Conservation (phyloP, 2,888 invertebrate species). For the Dolichopus griseipennis region DNA sequence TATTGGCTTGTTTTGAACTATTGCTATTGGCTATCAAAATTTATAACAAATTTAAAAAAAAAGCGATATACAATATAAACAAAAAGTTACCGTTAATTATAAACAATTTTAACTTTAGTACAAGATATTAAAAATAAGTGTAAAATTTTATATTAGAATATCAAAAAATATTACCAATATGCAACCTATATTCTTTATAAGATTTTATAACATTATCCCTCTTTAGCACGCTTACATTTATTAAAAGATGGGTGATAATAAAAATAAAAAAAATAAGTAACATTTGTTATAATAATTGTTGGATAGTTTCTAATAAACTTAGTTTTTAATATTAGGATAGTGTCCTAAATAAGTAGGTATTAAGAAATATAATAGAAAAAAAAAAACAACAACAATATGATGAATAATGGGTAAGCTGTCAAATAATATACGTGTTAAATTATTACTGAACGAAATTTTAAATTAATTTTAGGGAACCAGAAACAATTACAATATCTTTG, state of each 20-base stretch:
- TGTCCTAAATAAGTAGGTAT: too few species aligned
- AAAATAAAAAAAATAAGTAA: too few species aligned
- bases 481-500: neutral
- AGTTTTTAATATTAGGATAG: too few species aligned
- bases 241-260: neutral
- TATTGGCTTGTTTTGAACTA: neutral
- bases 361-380: too few species aligned
- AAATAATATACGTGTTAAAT: neutral
- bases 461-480: neutral
- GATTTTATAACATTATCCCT: neutral
- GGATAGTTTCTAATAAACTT: too few species aligned
- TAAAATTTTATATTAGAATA: neutral
- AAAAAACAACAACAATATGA: neutral
- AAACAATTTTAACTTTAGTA: neutral
- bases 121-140: neutral
- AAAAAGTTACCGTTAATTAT: conserved; percentile 3
- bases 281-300: too few species aligned
- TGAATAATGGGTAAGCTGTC: neutral
- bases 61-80: neutral
- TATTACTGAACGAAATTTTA: too few species aligned
- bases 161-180: too few species aligned
- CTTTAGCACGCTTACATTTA: neutral
- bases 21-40: conserved; percentile 4
- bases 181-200: too few species aligned
- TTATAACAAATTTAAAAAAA: neutral